Evolutionary conservation across 92 coral and sea anemone species (phyloP), one percentile per base, ranked within the genome.

Genomic region (Heteractis magnifica): DNA sequence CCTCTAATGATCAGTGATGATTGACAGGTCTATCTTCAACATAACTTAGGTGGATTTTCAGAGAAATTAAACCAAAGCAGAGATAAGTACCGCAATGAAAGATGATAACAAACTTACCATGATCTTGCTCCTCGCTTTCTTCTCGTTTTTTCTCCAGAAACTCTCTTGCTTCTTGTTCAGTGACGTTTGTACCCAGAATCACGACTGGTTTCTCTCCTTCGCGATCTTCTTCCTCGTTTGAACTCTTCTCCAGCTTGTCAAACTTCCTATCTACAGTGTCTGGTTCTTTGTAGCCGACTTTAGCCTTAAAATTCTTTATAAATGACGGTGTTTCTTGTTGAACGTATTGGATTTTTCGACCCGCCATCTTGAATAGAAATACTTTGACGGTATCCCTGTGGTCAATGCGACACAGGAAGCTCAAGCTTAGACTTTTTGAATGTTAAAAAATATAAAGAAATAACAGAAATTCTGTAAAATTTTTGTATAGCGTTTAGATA

Each of bases 251-350:
- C 12, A 88, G 65, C 84, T 91, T 84, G 20, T 92, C 77, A 48
- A 80, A 68, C 86, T 97, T 97, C 53, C 91, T 95, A 49, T 92
- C 93, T 60, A 97, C 86, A 79, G 87, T 90, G 56, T 88, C 90
- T 3, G 91, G 82, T 71, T 97, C 99, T 86, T 92, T 86, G 75
- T 97, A 97, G 52, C 98, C 97, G 56, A 94, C 94, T 71, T 93
- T 84, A 56, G 92, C 90, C 77, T 97, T 94, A 51, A 97, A 97
- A 76, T 94, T 85, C 82, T 85, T 87, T 48, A 97, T 87, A 89
- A 97, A 97, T 49, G 98, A 84, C 23, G 99, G 99, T 18, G 93
- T 93, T 82, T 89, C 88, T 51, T 93, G 99, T 79, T 94, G 87
- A 53, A 86, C 72, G 9, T 78, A 93, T 0, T 91, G 77, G 11